These are phyloP conservation scores for Calameuta pallipes DNA, from an alignment of 2,888 invertebrate species.

Conservation along the genomic window DNA sequence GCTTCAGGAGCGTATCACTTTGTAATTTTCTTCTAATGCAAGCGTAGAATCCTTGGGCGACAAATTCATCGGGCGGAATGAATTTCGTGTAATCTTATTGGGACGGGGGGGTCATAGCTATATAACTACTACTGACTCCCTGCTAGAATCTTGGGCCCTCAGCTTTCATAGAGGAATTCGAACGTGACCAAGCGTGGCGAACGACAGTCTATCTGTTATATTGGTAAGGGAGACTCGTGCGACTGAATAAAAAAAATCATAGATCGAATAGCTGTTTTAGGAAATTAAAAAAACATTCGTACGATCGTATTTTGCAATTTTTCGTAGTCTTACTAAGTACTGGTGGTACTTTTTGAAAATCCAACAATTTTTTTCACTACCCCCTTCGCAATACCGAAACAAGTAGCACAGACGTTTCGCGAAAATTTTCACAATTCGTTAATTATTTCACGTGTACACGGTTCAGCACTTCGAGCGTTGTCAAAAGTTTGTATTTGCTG, in stretches of 20 bases:
- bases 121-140: constrained; percentile 11
- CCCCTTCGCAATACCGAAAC: background rate
- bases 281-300: background rate
- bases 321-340: no score
- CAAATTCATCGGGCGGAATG: constrained; percentile 34
- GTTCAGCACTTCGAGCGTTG: constrained; percentile 46
- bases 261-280: background rate
- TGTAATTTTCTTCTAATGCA: background rate
- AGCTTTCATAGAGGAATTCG: constrained; percentile 30
- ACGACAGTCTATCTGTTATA: constrained; percentile 9
- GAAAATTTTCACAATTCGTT: constrained; percentile 51
- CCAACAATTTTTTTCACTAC: background rate
- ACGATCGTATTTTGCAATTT: background rate
- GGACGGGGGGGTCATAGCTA: background rate
- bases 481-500: constrained; percentile 60
- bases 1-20: background rate
- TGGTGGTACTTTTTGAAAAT: no score
- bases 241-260: background rate
- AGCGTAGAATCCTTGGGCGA: constrained; percentile 2
- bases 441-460: constrained; percentile 59
- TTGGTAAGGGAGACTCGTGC: background rate
- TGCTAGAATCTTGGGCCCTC: background rate
- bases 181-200: constrained; percentile 34
- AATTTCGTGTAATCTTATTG: constrained; percentile 32
- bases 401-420: constrained; percentile 11